Conservation (phyloP, 2,113 vertebrate genomes). For the Osmerus eperlanus region DNA sequence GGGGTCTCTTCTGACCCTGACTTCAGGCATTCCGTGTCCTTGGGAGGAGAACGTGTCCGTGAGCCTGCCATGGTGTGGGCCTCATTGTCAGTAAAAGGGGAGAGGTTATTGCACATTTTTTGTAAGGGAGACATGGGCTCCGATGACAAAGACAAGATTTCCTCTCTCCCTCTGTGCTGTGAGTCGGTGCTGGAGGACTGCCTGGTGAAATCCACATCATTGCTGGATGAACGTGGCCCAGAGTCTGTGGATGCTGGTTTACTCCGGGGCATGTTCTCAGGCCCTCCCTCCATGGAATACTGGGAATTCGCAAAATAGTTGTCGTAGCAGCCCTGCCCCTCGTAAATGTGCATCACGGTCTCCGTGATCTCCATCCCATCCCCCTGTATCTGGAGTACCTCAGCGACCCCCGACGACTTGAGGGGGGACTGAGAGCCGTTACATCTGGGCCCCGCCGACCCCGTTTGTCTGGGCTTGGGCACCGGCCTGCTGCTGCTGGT, state of each 20-base stretch:
- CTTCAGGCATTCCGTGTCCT: slow-evolving; percentile 5
- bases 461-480: slow-evolving; percentile 70
- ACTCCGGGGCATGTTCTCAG: slow-evolving; percentile 33
- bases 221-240: slow-evolving; percentile 45
- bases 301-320: slow-evolving; percentile 61
- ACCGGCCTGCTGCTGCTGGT: slow-evolving; percentile 72
- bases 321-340: slow-evolving; percentile 58
- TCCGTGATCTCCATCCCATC: slow-evolving; percentile 65
- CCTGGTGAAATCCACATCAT: slow-evolving; percentile 58
- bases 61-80: slow-evolving; percentile 8
- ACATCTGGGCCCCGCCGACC: slow-evolving; percentile 49
- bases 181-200: slow-evolving; percentile 50
- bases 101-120: slow-evolving; percentile 35
- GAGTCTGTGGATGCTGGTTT: slow-evolving; percentile 47
- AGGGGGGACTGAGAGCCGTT: slow-evolving; percentile 39
- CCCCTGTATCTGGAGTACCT: slow-evolving; percentile 68
- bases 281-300: slow-evolving; percentile 32
- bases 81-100: slow-evolving; percentile 30
- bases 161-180: slow-evolving; percentile 53
- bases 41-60: slow-evolving; percentile 6
- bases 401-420: slow-evolving; percentile 64
- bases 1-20: slow-evolving; percentile 2
- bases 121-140: slow-evolving; percentile 35
- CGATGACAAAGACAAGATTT: slow-evolving; percentile 67
- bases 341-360: slow-evolving; percentile 66